phyloP scores from a whole-genome alignment of 2,797 vertebrate species.

The Scyliorhinus canicula region DNA sequence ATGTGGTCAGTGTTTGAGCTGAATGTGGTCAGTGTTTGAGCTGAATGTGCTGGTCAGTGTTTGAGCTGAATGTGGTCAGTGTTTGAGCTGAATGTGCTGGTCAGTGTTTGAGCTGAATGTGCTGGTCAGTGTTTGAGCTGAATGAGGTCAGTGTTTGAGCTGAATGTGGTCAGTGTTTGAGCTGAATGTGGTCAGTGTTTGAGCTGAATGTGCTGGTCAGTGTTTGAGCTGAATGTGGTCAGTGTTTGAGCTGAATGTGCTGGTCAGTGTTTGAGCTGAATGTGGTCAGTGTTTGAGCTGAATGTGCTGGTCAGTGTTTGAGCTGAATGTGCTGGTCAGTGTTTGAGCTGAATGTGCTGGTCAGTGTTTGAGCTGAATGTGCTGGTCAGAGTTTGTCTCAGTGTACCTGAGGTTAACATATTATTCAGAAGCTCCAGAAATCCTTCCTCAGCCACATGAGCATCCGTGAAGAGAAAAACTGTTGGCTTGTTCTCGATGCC shows the following conservation, averaged over 20 bases:
- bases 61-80: too few species aligned
- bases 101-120: background rate
- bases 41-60: background rate
- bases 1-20: too few species aligned
- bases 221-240: too few species aligned
- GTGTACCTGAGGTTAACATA: slow-evolving; percentile 89
- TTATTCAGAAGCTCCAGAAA: slow-evolving; percentile 97
- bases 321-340: background rate
- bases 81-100: background rate
- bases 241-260: background rate
- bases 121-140: background rate
- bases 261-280: background rate
- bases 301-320: background rate
- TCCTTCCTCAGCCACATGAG: slow-evolving; percentile 84
- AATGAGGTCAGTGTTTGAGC: too few species aligned
- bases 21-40: background rate
- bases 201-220: background rate
- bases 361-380: background rate
- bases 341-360: too few species aligned
- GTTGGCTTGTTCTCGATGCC: slow-evolving; percentile 78
- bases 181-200: too few species aligned
- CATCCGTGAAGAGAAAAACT: slow-evolving; percentile 88
- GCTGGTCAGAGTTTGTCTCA: background rate
- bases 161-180: background rate
- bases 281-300: too few species aligned